Conservation (phyloP, 2,113 vertebrate species). For the Prinia subflava region DNA sequence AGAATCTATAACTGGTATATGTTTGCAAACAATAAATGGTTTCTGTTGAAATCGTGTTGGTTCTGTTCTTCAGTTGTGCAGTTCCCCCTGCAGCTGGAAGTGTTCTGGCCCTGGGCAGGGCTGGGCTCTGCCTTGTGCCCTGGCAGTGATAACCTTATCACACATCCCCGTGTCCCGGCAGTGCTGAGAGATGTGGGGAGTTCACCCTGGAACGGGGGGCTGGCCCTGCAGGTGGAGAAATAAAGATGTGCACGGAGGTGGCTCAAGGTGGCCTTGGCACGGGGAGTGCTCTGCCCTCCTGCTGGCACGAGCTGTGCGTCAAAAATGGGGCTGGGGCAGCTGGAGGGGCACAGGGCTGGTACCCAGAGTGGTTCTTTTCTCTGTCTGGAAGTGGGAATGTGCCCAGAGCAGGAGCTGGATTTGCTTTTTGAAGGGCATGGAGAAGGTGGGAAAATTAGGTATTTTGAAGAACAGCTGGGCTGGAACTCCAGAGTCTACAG, state of each 20-base stretch:
- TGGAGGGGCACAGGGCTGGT: not conserved
- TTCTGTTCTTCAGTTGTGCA: too few species aligned
- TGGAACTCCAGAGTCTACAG: not conserved
- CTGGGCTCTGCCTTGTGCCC: not conserved
- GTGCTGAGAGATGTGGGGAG: rapidly evolving
- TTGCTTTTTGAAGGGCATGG: not conserved
- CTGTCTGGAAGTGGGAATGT: not conserved
- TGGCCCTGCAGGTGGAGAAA: not conserved
- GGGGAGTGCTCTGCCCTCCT: rapidly evolving
- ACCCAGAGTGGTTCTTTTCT: not conserved
- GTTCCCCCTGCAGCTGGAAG: not conserved
- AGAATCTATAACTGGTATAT: too few species aligned
- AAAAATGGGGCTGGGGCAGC: not conserved
- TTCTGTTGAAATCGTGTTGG: too few species aligned
- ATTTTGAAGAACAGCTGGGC: not conserved
- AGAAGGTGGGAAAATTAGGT: not conserved
- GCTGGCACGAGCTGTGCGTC: rapidly evolving
- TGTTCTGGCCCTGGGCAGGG: rapidly evolving
- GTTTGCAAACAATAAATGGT: too few species aligned
- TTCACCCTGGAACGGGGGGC: rapidly evolving
- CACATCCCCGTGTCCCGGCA: rapidly evolving
- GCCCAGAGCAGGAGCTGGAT: not conserved
- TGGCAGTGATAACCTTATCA: not conserved
- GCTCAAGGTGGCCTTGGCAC: not conserved
- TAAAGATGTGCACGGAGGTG: not conserved